Conservation (phyloP, 1,140 invertebrate species). For the Calephelis virginiensis region DNA sequence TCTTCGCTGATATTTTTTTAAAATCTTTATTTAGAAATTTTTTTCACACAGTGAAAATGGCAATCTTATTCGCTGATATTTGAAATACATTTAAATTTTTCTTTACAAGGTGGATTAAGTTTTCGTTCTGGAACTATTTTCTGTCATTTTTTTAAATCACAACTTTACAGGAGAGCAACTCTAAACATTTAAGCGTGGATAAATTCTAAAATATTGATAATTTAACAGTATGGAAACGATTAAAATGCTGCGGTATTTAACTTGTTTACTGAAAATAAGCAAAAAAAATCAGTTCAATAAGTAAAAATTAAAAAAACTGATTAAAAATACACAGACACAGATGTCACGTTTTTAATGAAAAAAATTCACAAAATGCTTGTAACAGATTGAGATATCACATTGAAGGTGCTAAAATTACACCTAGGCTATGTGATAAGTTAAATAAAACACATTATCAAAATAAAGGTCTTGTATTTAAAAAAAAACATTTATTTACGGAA, state of each 20-base stretch:
- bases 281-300: conserved; percentile 1
- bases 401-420: too few species aligned
- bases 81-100: conserved; percentile 20
- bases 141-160: not conserved
- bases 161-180: not conserved
- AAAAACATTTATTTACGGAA: conserved; percentile 6
- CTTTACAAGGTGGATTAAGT: too few species aligned
- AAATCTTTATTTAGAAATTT: too few species aligned
- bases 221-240: conserved; percentile 3
- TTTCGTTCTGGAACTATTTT: too few species aligned
- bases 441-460: conserved; percentile 9
- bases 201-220: conserved; percentile 22
- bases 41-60: too few species aligned
- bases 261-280: not conserved
- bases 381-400: too few species aligned
- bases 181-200: conserved; percentile 17
- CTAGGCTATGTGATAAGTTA: conserved; percentile 14
- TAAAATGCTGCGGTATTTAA: conserved; percentile 13
- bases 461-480: conserved; percentile 7
- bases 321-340: too few species aligned
- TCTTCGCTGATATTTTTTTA: conserved; percentile 1
- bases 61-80: too few species aligned
- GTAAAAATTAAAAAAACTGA: not conserved
- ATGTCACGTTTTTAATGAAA: too few species aligned
- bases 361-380: too few species aligned